A percentile compares a stretch with the other conserved stretches of the same genome.
Evolutionary conservation across 1,140 invertebrate genomes (phyloP).

Genomic region (Physella acuta): DNA sequence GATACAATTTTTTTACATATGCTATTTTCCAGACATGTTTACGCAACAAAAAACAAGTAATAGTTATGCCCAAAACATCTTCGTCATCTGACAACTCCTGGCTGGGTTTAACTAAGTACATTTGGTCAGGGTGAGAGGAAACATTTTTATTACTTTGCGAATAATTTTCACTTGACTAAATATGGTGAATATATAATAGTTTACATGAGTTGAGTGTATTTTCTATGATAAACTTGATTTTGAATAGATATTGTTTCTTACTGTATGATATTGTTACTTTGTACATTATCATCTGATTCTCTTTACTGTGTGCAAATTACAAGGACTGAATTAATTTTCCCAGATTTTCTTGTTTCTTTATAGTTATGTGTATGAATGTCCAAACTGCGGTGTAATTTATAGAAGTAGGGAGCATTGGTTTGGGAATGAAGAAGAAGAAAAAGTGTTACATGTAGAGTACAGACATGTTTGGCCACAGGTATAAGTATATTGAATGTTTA

Average conservation of each 20-base stretch:
- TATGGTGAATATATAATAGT: too few relatives aligned
- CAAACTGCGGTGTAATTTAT: constrained; percentile 80
- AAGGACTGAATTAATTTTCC: too few relatives aligned
- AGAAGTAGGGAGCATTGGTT: constrained; percentile 82
- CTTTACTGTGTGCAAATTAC: too few relatives aligned
- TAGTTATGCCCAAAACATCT: constrained; percentile 69
- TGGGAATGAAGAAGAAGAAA: constrained; percentile 77
- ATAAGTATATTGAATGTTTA: too few relatives aligned
- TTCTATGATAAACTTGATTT: too few relatives aligned
- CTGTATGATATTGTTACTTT: too few relatives aligned
- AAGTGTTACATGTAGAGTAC: constrained; percentile 69
- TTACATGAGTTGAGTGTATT: too few relatives aligned
- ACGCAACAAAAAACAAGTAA: constrained; percentile 24
- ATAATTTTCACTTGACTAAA: too few relatives aligned
- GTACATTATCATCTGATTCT: too few relatives aligned
- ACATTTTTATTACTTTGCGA: too few relatives aligned
- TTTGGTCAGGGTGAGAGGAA: constrained; percentile 77
- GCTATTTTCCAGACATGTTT: constrained; percentile 17
- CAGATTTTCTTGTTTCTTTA: constrained; percentile 33
- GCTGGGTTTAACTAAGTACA: constrained; percentile 75
- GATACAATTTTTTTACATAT: too few relatives aligned
- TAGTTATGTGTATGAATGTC: constrained; percentile 76
- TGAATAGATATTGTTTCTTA: too few relatives aligned
- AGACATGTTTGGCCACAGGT: constrained; percentile 81
- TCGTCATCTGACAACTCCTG: constrained; percentile 69